Evolutionary conservation across 2,888 invertebrate genomes (phyloP).

Genomic region (Pyrrhosoma nymphula): DNA sequence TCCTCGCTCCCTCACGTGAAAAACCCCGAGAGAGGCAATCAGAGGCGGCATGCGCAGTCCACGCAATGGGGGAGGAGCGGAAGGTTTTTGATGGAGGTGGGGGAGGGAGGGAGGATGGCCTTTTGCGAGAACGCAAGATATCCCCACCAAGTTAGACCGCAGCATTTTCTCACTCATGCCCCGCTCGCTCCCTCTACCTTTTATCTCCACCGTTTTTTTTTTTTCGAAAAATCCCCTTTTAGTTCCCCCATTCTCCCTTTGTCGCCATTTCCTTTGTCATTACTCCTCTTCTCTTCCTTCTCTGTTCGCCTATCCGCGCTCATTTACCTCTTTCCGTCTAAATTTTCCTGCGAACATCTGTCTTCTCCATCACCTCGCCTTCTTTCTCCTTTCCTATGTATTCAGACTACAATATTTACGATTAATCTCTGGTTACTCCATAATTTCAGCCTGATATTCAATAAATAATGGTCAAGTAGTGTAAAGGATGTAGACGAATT

Average conservation of each 20-base stretch:
- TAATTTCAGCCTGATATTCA: too few relatives aligned
- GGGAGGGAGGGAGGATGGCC: background rate
- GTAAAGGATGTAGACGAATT: too few relatives aligned
- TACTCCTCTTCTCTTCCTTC: background rate
- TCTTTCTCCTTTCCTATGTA: background rate
- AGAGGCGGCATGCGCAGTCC: slow-evolving; percentile 43
- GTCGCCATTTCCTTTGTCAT: background rate
- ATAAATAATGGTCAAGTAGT: too few relatives aligned
- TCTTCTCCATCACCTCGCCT: too few relatives aligned
- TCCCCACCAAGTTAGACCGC: slow-evolving; percentile 44
- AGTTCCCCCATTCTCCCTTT: background rate
- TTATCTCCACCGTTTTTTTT: slow-evolving; percentile 6
- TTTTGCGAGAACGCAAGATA: slow-evolving; percentile 46
- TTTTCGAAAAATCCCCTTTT: background rate
- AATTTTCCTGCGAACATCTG: background rate
- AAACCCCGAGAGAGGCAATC: slow-evolving; percentile 40
- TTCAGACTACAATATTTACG: background rate
- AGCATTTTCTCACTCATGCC: slow-evolving; percentile 5
- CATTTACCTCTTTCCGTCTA: background rate
- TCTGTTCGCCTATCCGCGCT: background rate
- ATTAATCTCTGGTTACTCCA: background rate
- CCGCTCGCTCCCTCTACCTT: background rate
- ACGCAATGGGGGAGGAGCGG: background rate
- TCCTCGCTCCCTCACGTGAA: background rate
- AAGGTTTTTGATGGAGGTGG: background rate